phyloP scores from a whole-genome alignment of 2,888 invertebrate species.

The Dicranocentrus wangi region DNA sequence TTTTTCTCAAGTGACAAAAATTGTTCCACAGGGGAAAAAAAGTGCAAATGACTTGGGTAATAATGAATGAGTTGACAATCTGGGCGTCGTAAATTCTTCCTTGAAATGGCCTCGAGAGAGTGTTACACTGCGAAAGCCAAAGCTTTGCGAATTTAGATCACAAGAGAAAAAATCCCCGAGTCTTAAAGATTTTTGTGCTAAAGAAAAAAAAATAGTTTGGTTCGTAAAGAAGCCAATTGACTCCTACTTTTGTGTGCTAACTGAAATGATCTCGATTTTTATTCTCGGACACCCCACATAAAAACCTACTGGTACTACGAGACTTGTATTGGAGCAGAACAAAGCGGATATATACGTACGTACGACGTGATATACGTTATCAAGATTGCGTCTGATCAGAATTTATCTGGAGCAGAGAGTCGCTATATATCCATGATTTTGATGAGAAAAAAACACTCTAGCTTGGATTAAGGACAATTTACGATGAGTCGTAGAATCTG shows the following conservation, averaged over 20 bases:
- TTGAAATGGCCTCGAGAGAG: conserved; percentile 12
- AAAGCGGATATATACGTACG: too few species aligned
- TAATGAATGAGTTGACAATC: conserved; percentile 49
- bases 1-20: conserved; percentile 1
- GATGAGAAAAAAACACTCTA: neutral
- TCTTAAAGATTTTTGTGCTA: too few species aligned
- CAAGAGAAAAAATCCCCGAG: neutral
- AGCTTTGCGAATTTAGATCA: neutral
- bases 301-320: too few species aligned
- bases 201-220: neutral
- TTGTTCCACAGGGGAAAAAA: neutral
- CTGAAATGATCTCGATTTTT: too few species aligned
- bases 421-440: neutral
- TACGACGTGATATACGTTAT: too few species aligned
- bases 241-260: neutral
- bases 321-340: too few species aligned
- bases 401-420: too few species aligned
- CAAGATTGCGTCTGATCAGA: too few species aligned
- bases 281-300: too few species aligned
- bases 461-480: conserved; percentile 3
- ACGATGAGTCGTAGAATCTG: neutral
- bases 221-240: conserved; percentile 11
- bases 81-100: conserved; percentile 31
- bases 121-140: neutral
- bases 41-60: conserved; percentile 45